Evolutionary conservation across 2,888 invertebrate species (phyloP), one percentile per base, ranked within the genome.

Genomic region (Harmothoe impar): DNA sequence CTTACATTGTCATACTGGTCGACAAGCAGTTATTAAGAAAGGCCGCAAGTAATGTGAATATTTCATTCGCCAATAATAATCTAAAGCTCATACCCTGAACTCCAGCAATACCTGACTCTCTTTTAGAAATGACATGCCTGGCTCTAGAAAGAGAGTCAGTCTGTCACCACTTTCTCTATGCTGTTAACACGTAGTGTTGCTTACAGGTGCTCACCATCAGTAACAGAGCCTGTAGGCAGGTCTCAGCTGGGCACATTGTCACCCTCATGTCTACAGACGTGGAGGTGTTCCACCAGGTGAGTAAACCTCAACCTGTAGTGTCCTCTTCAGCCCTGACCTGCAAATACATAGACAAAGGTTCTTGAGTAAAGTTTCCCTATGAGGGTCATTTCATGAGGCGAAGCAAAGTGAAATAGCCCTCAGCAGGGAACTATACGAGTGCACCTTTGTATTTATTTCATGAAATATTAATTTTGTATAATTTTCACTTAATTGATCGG

Each of bases 191-290:
- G 68, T 17, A n/a, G 5, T 23, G n/a, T 68, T 68, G 17, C 15
- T 17, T 68, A 68, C 68, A 68, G 68, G 68, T 68, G 12, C 68
- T 68, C 7, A 68, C 68, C 5, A 23, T 68, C 5, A 68, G 68
- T n/a, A 68, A 5, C 20, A 15, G 68, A 5, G 7, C 68, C 12
- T 23, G n/a, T 15, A 12, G 68, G 5, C 12, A n/a, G 7, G 12
- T 20, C n/a, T n/a, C 68, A 20, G n/a, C 68, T 20, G 68, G 68
- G 5, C 68, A 68, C n/a, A 68, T 68, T 23, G 68, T 68, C 68
- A 68, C 68, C 12, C 68, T 68, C 20, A 68, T 68, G 68, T 68
- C 68, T 7, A 68, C 68, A 68, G 68, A 68, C 68, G 68, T n/a
- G n/a, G 68, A 68, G 68, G n/a, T 7, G 5, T 68, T 68, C n/a